Evolutionary conservation across 2,113 vertebrate species (phyloP), one percentile per base, ranked within the genome.

Genomic region (Piprites chloris): DNA sequence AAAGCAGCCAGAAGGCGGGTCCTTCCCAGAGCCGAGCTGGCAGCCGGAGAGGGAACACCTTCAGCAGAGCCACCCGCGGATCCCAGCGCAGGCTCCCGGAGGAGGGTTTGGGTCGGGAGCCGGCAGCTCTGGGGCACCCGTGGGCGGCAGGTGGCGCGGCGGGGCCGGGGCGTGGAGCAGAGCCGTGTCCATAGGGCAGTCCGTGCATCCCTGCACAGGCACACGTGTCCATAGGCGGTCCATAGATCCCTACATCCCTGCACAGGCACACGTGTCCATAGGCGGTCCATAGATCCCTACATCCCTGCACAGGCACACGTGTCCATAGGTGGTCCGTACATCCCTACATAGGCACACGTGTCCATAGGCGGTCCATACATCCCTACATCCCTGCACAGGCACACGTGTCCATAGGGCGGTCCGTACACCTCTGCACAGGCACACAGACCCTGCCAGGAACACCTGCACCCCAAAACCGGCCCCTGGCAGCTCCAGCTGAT

Each of bases 141-240:
- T 24, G 52, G 56, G n/a, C 13, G 2, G 23, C 21, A 6, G 21
- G 26, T 35, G 49, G 32, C 32, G 32, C 1, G 0, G 50, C 1
- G 0, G 33, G 33, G 69, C 24, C 0, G 1, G 26, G 59, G 26
- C 18, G 26, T 28, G 61, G 26, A 26, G 50, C 0, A 0, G 21
- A 65, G 35, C 67, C 0, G 2, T 37, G 58, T 26, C 56, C 56
- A 35, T 23, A 14, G 52, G 56, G 58, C 32, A 2, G 15, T 37
- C 67, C 0, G 0, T 33, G 12, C 35, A 73, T 15, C 44, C 50
- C 77, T 50, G 26, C 0, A 33, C 22, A 28, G 53, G 32, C 55
- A 56, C 55, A 33, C 55, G 55, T 56, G 55, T 33, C 55, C 55
- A 56, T 21, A 19, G 53, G 18, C 7, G 4, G 30, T 11, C 53